These are phyloP conservation scores for Leptinotarsa lineolata DNA, from an alignment of 1,140 invertebrate genomes.

Conservation along the genomic window DNA sequence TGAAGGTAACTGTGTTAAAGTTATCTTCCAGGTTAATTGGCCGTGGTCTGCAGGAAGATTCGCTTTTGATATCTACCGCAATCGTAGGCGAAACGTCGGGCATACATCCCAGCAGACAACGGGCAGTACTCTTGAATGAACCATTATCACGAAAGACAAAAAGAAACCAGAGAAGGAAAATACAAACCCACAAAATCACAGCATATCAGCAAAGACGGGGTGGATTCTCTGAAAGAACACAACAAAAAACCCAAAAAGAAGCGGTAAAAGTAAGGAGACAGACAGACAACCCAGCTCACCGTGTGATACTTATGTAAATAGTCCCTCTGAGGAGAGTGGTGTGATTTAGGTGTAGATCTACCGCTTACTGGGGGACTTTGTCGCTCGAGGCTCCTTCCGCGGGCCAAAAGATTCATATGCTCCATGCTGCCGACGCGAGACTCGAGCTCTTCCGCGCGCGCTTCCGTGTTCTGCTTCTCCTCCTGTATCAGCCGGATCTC, in stretches of 20 bases:
- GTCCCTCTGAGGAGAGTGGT: conserved; percentile 76
- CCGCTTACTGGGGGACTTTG: conserved; percentile 79
- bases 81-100: too few species aligned
- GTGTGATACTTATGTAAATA: conserved; percentile 85
- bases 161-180: too few species aligned
- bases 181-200: too few species aligned
- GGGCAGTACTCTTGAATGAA: too few species aligned
- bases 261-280: conserved; percentile 31
- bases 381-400: conserved; percentile 74
- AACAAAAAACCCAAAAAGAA: conserved; percentile 31
- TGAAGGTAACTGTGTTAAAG: too few species aligned
- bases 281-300: conserved; percentile 60
- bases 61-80: too few species aligned
- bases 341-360: conserved; percentile 77
- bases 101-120: too few species aligned
- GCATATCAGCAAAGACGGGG: neutral
- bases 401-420: conserved; percentile 84
- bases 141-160: too few species aligned
- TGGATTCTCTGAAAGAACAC: conserved; percentile 29
- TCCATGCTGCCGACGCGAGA: conserved; percentile 93
- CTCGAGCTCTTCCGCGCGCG: conserved; percentile 95
- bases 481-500: conserved; percentile 97
- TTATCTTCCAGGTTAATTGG: too few species aligned
- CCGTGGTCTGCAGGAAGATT: too few species aligned
- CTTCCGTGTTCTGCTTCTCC: conserved; percentile 98